Evolutionary conservation across 2,797 vertebrate species (phyloP), one percentile per base, ranked within the genome.

Genomic region (Masticophis lateralis): DNA sequence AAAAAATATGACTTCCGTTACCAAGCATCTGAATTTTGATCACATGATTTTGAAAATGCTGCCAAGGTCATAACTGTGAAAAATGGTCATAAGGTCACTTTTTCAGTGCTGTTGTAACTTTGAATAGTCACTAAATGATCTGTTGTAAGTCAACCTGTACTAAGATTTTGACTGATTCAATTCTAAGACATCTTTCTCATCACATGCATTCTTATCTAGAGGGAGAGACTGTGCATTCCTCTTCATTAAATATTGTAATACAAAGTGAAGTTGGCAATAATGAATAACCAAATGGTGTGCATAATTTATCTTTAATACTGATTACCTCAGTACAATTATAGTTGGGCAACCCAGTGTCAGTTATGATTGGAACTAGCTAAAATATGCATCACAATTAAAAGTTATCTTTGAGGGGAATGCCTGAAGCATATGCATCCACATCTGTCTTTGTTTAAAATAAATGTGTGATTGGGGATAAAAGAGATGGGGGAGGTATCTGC

Each of bases 301-400:
- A n/a, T 56, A 18, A 79, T 63, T 4, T 66, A 55, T 25, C 56
- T 92, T 92, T 92, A 88, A 43, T 69, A 90, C 9, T 18, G 87
- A 59, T 59, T 14, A 14, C 86, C 13, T 20, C 66, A 86, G 53
- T 86, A 94, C 27, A 66, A 53, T 91, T 74, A 94, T 20, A 61
- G 43, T 91, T 57, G 57, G 79, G 91, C 88, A 93, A 91, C n/a
- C n/a, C 51, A 51, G 5, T 43, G 12, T 13, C 91, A 55, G 56
- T 91, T 53, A 55, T 93, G 92, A 93, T 27, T 88, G 93, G 88
- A 47, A 27, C 25, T 18, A 32, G 93, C 94, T 90, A 51, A 91
- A 93, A 87, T 87, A 20, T 66, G 60, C 74, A 69, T 88, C 74
- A 94, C 53, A 90, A 55, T 91, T 69, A 90, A 74, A 93, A 47